phyloP scores from a whole-genome alignment of 2,797 vertebrate species.

The Thripadectes ignobilis region DNA sequence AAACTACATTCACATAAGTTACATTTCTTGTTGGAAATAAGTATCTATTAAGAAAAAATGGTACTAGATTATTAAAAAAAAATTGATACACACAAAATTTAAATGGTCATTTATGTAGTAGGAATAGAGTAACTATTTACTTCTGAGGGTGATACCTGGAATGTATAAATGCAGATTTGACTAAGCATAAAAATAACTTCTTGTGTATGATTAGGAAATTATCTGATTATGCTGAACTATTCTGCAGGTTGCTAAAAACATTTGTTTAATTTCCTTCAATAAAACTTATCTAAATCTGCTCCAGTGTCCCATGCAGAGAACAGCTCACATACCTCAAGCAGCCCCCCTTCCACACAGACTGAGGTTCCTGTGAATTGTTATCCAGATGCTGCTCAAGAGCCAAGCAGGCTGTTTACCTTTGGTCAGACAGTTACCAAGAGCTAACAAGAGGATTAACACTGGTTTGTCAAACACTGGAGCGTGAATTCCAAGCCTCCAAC shows the following conservation, averaged over 20 bases:
- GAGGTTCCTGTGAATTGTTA: background rate
- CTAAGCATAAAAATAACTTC: background rate
- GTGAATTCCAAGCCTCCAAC: background rate
- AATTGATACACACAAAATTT: background rate
- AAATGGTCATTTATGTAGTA: background rate
- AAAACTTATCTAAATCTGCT: background rate
- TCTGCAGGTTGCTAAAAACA: background rate
- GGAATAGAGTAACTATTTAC: background rate
- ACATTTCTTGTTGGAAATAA: background rate
- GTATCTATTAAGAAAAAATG: background rate
- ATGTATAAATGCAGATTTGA: background rate
- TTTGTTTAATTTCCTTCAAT: background rate
- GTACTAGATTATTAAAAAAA: background rate
- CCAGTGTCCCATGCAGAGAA: background rate
- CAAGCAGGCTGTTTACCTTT: slow-evolving; percentile 7
- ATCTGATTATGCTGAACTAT: background rate
- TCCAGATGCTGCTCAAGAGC: background rate
- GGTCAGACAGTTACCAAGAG: background rate
- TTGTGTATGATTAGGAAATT: background rate
- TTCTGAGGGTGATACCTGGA: background rate
- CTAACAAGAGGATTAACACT: background rate
- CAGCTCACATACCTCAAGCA: background rate
- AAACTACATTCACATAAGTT: background rate
- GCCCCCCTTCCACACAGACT: background rate
- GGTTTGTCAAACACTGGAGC: background rate